Percentiles rank a stretch among this genome's conserved stretches.
phyloP scores from a whole-genome alignment of 2,888 invertebrate genomes.

The Agrochola lota region DNA sequence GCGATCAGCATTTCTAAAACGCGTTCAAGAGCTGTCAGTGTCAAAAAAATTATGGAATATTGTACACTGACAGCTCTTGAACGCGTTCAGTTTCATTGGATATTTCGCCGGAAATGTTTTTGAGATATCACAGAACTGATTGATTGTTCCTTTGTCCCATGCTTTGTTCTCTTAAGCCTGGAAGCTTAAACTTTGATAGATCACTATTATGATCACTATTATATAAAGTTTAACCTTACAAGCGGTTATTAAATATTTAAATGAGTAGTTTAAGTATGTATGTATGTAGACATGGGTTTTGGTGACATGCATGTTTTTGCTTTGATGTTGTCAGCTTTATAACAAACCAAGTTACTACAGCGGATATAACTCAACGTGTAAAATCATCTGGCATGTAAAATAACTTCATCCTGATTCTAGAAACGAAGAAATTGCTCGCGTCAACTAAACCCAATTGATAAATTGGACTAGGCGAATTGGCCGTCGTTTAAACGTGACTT shows the following conservation, averaged over 20 bases:
- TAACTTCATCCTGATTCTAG: slow-evolving; percentile 49
- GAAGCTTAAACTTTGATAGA: slow-evolving; percentile 48
- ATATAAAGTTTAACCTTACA: slow-evolving; percentile 53
- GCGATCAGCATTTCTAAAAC: no score
- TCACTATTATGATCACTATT: not conserved
- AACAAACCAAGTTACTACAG: slow-evolving; percentile 6
- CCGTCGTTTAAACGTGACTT: slow-evolving; percentile 52
- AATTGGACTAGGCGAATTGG: slow-evolving; percentile 61
- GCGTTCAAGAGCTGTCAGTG: no score
- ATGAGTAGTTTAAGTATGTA: slow-evolving; percentile 19
- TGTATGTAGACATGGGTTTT: slow-evolving; percentile 25
- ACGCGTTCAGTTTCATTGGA: no score
- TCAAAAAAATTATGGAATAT: no score
- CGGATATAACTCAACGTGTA: slow-evolving; percentile 26
- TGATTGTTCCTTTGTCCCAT: slow-evolving; percentile 24
- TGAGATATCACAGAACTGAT: slow-evolving; percentile 32
- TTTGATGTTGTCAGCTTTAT: slow-evolving; percentile 36
- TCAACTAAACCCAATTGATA: slow-evolving; percentile 62
- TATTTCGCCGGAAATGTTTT: not conserved
- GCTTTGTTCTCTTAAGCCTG: slow-evolving; percentile 30
- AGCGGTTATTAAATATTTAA: slow-evolving; percentile 24
- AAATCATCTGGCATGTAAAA: slow-evolving; percentile 46
- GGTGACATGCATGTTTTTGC: slow-evolving; percentile 58
- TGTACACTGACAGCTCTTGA: no score
- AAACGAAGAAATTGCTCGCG: slow-evolving; percentile 58